Evolutionary conservation across 2,888 invertebrate species (phyloP), one percentile per base, ranked within the genome.

Genomic region (Zelleria hepariella): DNA sequence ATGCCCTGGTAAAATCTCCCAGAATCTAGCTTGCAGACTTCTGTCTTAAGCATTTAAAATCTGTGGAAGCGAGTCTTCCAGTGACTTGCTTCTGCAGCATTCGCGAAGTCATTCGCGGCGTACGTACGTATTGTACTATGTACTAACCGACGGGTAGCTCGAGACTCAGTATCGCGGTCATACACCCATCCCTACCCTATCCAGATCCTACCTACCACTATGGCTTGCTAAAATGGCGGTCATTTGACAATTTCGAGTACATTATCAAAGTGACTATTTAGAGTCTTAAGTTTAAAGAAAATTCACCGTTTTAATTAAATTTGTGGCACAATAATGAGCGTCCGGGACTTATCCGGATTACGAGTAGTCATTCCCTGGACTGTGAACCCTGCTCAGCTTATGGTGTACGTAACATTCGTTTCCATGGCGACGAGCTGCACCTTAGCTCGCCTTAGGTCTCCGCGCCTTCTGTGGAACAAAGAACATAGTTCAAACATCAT

Each of bases 321-420:
- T 79, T 87, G 54, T 61, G 87, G 87, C 87, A 87, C 87, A 85
- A 78, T 73, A 71, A 84, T 87, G 87, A 87, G 87, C 87, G 77
- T 85, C 78, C 75, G 74, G 75, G 70, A 76, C 75, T 75, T 72
- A 71, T 76, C 72, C 71, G 68, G 65, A 62, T 71, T 69, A 68
- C 73, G 69, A 72, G 71, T 72, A 70, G 25, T 10, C 49, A 4
- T 7, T n/a, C 54, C 69, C 67, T 77, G 79, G 77, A 77, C 75
- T 68, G 69, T 71, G 63, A 76, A 80, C 84, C 86, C 85, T 85
- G 85, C 82, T 85, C 83, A 72, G 71, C 74, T 69, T 80, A 82
- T 85, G 83, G 81, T 15, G 32, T 42, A 42, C 84, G 76, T 68
- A 56, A 67, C 67, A 21, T 27, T 27, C 55, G 27, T 15, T 27